Base-by-base conservation (phyloP, 2,113 vertebrate species). In the Limnothrissa miodon region DNA sequence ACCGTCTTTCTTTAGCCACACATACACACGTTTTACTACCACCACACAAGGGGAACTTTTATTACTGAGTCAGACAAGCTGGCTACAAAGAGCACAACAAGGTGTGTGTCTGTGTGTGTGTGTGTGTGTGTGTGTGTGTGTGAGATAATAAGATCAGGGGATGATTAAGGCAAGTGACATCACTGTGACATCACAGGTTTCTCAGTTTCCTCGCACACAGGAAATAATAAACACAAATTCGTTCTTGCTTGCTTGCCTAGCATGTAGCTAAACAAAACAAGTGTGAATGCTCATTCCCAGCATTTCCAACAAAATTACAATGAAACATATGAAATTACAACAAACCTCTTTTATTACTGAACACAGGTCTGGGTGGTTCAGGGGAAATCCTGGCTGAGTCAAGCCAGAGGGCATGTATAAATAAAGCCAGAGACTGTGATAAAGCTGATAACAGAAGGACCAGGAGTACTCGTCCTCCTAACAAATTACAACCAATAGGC, bases 1-100 rank as follows among this genome's bases (percentile, higher is more conserved):
- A 33, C 17, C 66, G 36, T 74, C 10, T 15, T 33, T 33, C 66
- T 74, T 74, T 36, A 74, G 66, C 66, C n/a, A 51, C 78, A 82
- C 23, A 66, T n/a, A 33, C 33, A 66, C 29, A 82, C 33, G 45
- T 70, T 11, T 6, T 25, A 83, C 33, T 36, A 56, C 23, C 25
- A 56, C 11, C 29, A 66, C 10, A 39, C 39, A 80, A 25, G 59
- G 8, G 46, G 29, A 36, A 39, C 59, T 66, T 33, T 19, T 45
- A 39, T 66, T 29, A 21, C 7, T 83, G 78, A 83, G 51, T 83
- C 53, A 80, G 45, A 51, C 29, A 79, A 83, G 79, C 42, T 4
- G 42, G 42, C 42, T 79, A 45, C 78, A 83, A 29, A n/a, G 70
- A 82, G 45, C 42, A 74, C 42, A 21, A 5, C n/a, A 36, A 59